Conservation (phyloP, 1,140 invertebrate species). For the Brachionus angularis region DNA sequence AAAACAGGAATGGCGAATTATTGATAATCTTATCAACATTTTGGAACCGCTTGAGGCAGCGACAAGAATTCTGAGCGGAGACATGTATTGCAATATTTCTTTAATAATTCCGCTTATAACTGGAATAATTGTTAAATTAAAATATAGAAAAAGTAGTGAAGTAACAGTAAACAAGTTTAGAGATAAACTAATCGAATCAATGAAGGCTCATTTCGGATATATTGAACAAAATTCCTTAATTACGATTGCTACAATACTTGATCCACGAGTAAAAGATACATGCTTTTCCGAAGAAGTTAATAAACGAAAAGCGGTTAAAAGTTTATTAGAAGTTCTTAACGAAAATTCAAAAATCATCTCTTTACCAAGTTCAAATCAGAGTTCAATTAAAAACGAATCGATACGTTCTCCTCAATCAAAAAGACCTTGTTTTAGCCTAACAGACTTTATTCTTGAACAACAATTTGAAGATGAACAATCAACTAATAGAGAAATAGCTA, state of each 20-base stretch:
- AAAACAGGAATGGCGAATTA: constrained; percentile 6
- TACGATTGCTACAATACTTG: constrained; percentile 8
- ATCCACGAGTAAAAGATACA: constrained; percentile 12
- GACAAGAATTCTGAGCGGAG: constrained; percentile 7
- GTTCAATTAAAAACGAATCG: no score
- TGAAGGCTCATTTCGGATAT: constrained; percentile 5
- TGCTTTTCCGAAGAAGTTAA: constrained; percentile 2
- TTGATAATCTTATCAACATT: constrained; percentile 2
- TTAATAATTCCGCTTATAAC: constrained; percentile 7
- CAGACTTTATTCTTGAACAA: no score
- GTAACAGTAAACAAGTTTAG: constrained; percentile 1
- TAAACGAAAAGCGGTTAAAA: constrained; percentile 9
- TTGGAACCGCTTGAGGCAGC: not conserved
- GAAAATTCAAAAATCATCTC: no score
- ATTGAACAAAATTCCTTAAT: constrained; percentile 15
- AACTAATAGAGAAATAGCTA: no score
- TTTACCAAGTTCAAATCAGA: no score
- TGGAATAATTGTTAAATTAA: not conserved
- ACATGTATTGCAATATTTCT: constrained; percentile 11
- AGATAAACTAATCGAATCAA: constrained; percentile 4
- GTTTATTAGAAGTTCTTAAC: not conserved
- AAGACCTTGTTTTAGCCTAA: no score
- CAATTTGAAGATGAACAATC: no score
- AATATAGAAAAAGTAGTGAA: not conserved
- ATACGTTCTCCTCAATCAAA: no score